phyloP scores from a whole-genome alignment of 2,113 vertebrate species.

The Apistogramma diplotaenia region DNA sequence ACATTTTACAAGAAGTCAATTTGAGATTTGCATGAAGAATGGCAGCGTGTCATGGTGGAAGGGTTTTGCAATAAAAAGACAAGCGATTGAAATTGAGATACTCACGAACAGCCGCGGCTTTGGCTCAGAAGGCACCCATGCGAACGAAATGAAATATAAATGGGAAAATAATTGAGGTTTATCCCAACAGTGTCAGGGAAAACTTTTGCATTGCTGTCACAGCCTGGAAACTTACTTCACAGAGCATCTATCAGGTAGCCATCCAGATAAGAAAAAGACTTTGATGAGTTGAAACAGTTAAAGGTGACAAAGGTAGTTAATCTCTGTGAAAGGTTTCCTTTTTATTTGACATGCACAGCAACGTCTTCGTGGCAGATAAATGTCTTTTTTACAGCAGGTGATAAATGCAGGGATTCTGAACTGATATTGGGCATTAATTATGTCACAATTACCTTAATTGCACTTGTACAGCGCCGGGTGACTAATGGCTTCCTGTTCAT shows the following conservation, averaged over 20 bases:
- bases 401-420: constrained; percentile 55
- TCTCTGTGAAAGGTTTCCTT: not conserved
- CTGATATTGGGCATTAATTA: constrained; percentile 70
- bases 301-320: not conserved
- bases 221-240: not conserved
- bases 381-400: constrained; percentile 14
- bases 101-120: constrained; percentile 20
- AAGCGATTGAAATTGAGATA: constrained; percentile 64
- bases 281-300: not conserved
- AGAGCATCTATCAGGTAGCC: not conserved
- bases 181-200: constrained; percentile 27
- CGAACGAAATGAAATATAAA: constrained; percentile 54
- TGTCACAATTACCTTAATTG: constrained; percentile 65
- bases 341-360: not conserved
- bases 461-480: constrained; percentile 36
- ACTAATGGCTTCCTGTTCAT: constrained; percentile 52
- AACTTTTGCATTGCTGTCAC: constrained; percentile 34
- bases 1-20: constrained; percentile 73
- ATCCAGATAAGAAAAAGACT: constrained; percentile 1
- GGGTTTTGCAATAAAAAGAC: constrained; percentile 62
- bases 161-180: constrained; percentile 58
- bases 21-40: constrained; percentile 67
- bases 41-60: constrained; percentile 54
- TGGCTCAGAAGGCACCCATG: constrained; percentile 43
- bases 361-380: constrained; percentile 24